Conservation (phyloP, 2,888 invertebrate genomes). For the Flabesymbios commensalis region DNA sequence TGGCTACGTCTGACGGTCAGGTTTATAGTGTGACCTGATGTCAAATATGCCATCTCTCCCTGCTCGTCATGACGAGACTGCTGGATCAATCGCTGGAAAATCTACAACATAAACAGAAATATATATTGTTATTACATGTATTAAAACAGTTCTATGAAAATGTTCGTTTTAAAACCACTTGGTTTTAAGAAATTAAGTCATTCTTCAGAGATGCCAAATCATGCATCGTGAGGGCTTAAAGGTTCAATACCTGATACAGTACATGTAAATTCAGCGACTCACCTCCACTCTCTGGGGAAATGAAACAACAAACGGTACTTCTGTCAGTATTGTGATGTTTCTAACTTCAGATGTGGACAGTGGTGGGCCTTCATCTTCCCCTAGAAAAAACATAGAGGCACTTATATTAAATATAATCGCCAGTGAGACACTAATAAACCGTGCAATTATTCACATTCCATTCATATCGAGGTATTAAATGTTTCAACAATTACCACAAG, state of each 20-base stretch:
- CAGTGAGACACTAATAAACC: neutral
- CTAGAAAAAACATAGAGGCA: constrained; percentile 2
- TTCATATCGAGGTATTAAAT: too few species aligned
- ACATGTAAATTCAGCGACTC: too few species aligned
- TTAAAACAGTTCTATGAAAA: too few species aligned
- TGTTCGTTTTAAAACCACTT: too few species aligned
- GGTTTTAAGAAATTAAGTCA: too few species aligned
- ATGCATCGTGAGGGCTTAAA: too few species aligned
- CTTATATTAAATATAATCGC: neutral
- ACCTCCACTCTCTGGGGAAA: constrained; percentile 88
- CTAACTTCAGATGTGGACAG: constrained; percentile 85
- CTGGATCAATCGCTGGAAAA: constrained; percentile 60
- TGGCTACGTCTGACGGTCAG: constrained; percentile 71
- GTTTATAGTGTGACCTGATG: constrained; percentile 67
- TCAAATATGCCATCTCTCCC: constrained; percentile 75
- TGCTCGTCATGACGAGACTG: constrained; percentile 74
- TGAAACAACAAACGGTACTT: constrained; percentile 92
- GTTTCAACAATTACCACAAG: too few species aligned
- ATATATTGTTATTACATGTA: neutral
- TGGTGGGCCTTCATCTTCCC: constrained; percentile 73
- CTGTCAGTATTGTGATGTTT: constrained; percentile 83
- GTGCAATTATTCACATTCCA: too few species aligned
- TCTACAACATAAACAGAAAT: constrained; percentile 42
- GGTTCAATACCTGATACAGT: too few species aligned
- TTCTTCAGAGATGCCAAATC: too few species aligned